Percentiles rank a stretch among this genome's conserved stretches.
phyloP scores from a whole-genome alignment of 2,888 invertebrate genomes.

The Pheosia gnoma region DNA sequence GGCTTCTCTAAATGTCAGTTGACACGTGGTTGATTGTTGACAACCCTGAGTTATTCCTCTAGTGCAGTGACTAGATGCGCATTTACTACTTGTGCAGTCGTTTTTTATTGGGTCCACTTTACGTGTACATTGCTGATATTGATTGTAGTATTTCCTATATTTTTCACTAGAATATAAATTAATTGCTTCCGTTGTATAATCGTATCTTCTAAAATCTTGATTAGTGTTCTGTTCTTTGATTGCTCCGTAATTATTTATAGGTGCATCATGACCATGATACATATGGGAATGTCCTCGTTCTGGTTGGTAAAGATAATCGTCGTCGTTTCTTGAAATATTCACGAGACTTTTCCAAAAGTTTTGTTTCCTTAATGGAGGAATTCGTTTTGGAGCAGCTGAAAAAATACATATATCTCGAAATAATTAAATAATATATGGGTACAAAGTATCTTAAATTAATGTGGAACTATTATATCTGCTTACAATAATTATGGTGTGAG shows the following conservation, averaged over 20 bases:
- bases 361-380: constrained; percentile 30
- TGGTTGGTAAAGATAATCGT: constrained; percentile 41
- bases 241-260: constrained; percentile 21
- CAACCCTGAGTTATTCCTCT: constrained; percentile 38
- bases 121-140: constrained; percentile 54
- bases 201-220: constrained; percentile 48
- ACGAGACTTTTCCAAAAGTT: constrained; percentile 39
- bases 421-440: background rate
- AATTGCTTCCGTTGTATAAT: constrained; percentile 36
- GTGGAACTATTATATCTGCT: constrained; percentile 7
- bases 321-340: constrained; percentile 44
- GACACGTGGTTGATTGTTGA: constrained; percentile 24
- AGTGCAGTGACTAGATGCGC: constrained; percentile 43
- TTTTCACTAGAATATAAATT: constrained; percentile 31
- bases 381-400: constrained; percentile 53
- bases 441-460: background rate
- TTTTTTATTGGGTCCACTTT: constrained; percentile 16
- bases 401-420: constrained; percentile 8
- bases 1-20: constrained; percentile 20
- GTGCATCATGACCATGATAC: constrained; percentile 51
- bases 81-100: constrained; percentile 13
- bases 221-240: constrained; percentile 33
- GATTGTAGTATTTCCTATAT: constrained; percentile 42
- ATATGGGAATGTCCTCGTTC: constrained; percentile 61
- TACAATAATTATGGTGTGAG: constrained; percentile 53